Evolutionary conservation across 2,797 vertebrate species (phyloP).

Genomic region (Platalea minor): DNA sequence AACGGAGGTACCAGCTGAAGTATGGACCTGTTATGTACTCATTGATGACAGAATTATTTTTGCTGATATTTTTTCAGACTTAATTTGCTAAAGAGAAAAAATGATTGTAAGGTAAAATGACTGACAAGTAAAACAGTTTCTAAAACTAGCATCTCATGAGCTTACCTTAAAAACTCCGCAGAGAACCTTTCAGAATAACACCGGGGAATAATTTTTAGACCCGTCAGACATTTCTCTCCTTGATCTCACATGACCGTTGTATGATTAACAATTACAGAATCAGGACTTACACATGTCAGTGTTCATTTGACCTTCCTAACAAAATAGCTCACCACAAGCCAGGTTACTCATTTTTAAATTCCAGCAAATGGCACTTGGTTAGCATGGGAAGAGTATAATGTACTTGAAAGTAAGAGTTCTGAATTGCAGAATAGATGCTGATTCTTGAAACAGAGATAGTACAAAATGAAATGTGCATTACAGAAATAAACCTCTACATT

Average conservation of each 20-base stretch:
- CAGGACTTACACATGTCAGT: not conserved
- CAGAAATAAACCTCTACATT: not conserved
- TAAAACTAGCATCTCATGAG: not conserved
- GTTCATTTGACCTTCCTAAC: not conserved
- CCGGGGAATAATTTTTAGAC: not conserved
- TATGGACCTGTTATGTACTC: not conserved
- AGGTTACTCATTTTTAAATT: not conserved
- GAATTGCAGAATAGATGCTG: not conserved
- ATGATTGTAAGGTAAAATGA: not conserved
- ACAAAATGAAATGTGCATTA: not conserved
- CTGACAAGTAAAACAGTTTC: not conserved
- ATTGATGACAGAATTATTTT: not conserved
- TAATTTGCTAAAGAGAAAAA: not conserved
- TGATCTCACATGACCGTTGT: not conserved
- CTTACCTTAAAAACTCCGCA: not conserved
- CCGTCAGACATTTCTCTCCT: not conserved
- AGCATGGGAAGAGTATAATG: not conserved
- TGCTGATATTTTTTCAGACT: not conserved
- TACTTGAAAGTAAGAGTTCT: not conserved
- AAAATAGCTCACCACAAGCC: not conserved
- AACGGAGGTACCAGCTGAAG: not conserved
- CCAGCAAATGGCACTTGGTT: not conserved
- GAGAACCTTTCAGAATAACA: not conserved
- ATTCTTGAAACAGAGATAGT: not conserved
- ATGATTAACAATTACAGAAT: not conserved